Evolutionary conservation across 1,140 invertebrate genomes (phyloP), one percentile per base, ranked within the genome.

Genomic region (Drosophila aff.): DNA sequence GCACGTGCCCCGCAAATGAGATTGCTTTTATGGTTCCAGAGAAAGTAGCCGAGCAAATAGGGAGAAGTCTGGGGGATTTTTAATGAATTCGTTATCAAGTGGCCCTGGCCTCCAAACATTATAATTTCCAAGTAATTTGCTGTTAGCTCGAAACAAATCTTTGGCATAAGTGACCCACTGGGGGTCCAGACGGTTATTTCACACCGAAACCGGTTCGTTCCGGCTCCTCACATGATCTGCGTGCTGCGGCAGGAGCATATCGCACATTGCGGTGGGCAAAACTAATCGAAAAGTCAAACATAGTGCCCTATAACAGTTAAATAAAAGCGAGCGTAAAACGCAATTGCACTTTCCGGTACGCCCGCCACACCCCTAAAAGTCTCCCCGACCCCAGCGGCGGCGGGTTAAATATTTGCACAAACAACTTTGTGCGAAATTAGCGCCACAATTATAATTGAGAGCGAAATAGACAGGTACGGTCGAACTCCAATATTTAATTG

Each of bases 261-360:
- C 65, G 43, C 50, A 47, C 68, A 28, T 50, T 72, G 41, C 38
- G 46, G 46, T 11, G 55, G 55, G 67, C 23, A 61, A 71, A 73
- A 74, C 53, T 74, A 74, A 74, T 74, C 23, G 68, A 3, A 61
- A 73, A 74, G 38, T 28, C 71, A 74, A 73, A 73, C 31, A 73
- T 74, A 73, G 68, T 52, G 71, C 55, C 18, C 38, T 73, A 73
- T 61, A 52, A 73, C 57, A 77, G 64, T 77, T 55, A 78, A 77
- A 62, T 61, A 73, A 38, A 59, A 40, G 11, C 53, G 15, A 36
- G 31, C n/a, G 57, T 81, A 59, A 90, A 90, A 81, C 84, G 84
- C 84, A 89, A 90, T 89, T 89, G 84, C 84, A 89, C 84, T 87
- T 89, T 41, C 58, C 50, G 57, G 10, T n/a, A 40, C 33, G 4